Base-by-base conservation (phyloP, 2,797 vertebrate genomes). In the Remorina albescens region DNA sequence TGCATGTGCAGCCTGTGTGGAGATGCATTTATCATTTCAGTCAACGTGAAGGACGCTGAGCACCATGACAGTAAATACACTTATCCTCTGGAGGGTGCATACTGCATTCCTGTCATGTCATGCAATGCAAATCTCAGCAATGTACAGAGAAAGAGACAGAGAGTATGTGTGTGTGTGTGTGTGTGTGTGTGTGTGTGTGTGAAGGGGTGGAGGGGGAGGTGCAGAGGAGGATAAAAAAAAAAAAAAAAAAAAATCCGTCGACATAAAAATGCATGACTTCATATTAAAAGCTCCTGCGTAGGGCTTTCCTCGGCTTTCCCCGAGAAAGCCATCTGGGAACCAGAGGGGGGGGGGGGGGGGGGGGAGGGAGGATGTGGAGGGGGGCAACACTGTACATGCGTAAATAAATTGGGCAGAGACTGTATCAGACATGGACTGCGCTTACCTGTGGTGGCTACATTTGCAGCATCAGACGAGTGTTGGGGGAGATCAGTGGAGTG, bases 401-500 rank as follows among this genome's bases (percentile, higher is more conserved):
- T 83, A 74, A 57, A 74, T 59, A 68, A 32, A 79, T 51, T 21
- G 73, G 56, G 71, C 62, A 80, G 67, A 76, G 66, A 78, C 65
- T 65, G 75, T 26, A 18, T 49, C 55, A 23, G 67, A 73, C 73
- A 55, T 49, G 66, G 50, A 16, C 49, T 16, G 51, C 11, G 61
- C 85, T 95, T 93, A 95, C 95, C 95, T 95, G 94, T 85, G 78
- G 68, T 47, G 72, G 92, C 89, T 57, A 87, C 91, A 65, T 87
- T 80, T 46, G 89, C 77, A 81, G 93, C 85, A 78, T 93, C 90
- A 73, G 89, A 79, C 81, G 88, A 71, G 65, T 85, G 89, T 83
- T 74, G 78, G 67, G 90, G 68, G 51, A 93, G 86, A 80, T 90
- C 77, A 58, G 76, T 89, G n/a, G 89, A 85, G 91, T 82, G 85